phyloP scores from a whole-genome alignment of 2,113 vertebrate species.

The Zosterops lateralis region DNA sequence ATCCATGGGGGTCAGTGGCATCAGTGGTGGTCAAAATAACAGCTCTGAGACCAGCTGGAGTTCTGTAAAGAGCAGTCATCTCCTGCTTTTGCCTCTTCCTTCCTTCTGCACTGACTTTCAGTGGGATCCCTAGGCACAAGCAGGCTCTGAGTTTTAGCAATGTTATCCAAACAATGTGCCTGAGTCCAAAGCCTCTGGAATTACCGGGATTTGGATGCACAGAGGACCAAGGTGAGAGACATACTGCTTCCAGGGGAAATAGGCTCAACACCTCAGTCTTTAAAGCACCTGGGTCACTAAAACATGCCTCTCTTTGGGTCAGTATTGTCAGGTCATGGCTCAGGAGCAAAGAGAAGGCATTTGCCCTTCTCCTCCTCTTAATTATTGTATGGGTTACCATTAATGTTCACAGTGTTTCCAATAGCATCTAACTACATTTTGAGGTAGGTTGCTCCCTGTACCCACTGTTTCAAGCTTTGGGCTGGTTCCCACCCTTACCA shows the following conservation, averaged over 20 bases:
- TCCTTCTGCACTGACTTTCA: neutral
- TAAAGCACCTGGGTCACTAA: neutral
- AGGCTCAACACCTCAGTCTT: neutral
- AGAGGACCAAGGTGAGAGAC: neutral
- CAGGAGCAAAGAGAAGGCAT: neutral
- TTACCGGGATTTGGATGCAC: neutral
- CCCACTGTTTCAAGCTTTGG: neutral
- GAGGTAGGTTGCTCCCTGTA: neutral
- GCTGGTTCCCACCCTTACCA: neutral
- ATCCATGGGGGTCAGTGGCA: neutral
- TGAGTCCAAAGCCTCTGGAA: neutral
- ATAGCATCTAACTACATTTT: neutral
- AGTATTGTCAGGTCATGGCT: accelerated
- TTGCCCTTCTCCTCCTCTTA: neutral
- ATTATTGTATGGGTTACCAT: accelerated
- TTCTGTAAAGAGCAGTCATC: neutral
- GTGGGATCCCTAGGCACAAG: neutral
- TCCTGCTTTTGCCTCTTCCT: conserved; percentile 3
- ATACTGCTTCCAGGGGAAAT: neutral
- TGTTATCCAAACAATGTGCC: neutral
- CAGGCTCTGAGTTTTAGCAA: neutral
- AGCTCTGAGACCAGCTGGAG: neutral
- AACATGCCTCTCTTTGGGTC: neutral
- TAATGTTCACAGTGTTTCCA: neutral
- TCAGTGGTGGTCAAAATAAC: neutral